Conservation (phyloP, 2,888 invertebrate species). For the Pseudoips prasinana region DNA sequence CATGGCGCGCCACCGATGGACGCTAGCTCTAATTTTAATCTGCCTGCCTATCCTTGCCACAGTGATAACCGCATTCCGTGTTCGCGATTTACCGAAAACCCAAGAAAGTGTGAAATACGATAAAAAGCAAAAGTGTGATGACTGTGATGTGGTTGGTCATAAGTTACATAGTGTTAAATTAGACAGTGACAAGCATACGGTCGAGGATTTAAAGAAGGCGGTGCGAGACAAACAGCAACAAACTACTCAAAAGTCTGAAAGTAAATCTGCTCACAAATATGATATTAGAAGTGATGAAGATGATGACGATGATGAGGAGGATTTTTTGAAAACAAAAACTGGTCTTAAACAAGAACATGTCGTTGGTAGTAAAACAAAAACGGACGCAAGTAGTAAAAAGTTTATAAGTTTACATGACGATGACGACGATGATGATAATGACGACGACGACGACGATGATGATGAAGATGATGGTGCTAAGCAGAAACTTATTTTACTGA, state of each 20-base stretch:
- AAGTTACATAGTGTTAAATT: constrained; percentile 61
- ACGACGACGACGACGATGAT: constrained; percentile 20
- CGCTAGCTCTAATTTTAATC: constrained; percentile 75
- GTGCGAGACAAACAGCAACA: constrained; percentile 53
- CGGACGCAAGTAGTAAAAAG: constrained; percentile 23
- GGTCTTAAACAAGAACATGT: constrained; percentile 36
- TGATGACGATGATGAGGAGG: constrained; percentile 39
- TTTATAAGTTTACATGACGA: constrained; percentile 21
- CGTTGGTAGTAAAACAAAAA: constrained; percentile 28
- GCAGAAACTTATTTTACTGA: constrained; percentile 9
- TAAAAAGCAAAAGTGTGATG: constrained; percentile 60
- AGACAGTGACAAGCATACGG: constrained; percentile 58
- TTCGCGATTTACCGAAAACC: constrained; percentile 70
- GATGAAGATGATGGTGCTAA: constrained; percentile 7
- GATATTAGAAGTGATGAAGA: constrained; percentile 48
- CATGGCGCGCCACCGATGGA: constrained; percentile 74
- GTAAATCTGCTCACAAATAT: constrained; percentile 40
- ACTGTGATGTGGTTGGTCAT: constrained; percentile 64
- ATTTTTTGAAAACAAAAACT: constrained; percentile 32
- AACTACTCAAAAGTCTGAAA: constrained; percentile 44
- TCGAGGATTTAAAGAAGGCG: constrained; percentile 55
- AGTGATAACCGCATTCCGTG: constrained; percentile 79
- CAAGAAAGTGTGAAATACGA: constrained; percentile 48
- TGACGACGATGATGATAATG: constrained; percentile 32
- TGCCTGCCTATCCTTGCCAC: constrained; percentile 71